A percentile compares a stretch with the other conserved stretches of the same genome.
phyloP scores from a whole-genome alignment of 2,888 invertebrate species.

The Sarcophaga rosellei region DNA sequence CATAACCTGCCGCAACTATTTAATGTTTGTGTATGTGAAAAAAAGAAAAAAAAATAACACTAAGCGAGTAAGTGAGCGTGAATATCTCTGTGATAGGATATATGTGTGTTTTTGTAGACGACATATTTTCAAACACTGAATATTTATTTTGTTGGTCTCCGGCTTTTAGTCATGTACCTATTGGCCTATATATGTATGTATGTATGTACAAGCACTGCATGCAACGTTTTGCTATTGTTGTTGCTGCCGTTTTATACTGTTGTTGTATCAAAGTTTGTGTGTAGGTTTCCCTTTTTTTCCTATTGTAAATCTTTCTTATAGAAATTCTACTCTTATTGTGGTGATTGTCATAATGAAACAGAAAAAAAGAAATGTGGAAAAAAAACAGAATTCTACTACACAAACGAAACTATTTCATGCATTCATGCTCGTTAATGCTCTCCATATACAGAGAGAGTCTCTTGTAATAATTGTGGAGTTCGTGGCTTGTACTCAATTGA shows the following conservation, averaged over 20 bases:
- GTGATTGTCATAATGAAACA: constrained; percentile 10
- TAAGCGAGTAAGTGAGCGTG: constrained; percentile 57
- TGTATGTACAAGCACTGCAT: constrained; percentile 72
- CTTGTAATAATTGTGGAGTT: constrained; percentile 1
- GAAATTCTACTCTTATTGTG: constrained; percentile 44
- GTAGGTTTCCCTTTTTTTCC: constrained; percentile 17
- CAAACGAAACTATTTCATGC: constrained; percentile 23
- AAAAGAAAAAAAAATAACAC: constrained; percentile 22
- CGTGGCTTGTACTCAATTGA: constrained; percentile 41
- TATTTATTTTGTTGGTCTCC: constrained; percentile 64
- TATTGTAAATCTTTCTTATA: constrained; percentile 39
- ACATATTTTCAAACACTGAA: constrained; percentile 37
- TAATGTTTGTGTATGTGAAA: constrained; percentile 74
- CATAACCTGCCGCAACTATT: constrained; percentile 80
- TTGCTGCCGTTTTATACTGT: neutral
- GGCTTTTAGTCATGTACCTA: constrained; percentile 74
- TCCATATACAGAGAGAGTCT: neutral
- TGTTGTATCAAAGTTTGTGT: neutral
- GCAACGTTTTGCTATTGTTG: constrained; percentile 56
- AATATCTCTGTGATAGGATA: no score
- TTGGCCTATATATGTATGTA: constrained; percentile 78
- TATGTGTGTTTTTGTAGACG: constrained; percentile 64
- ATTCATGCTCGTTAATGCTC: constrained; percentile 29
- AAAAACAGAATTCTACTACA: constrained; percentile 5
- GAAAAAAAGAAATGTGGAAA: neutral